Conservation (phyloP, 2,113 vertebrate genomes). For the Scomber scombrus region DNA sequence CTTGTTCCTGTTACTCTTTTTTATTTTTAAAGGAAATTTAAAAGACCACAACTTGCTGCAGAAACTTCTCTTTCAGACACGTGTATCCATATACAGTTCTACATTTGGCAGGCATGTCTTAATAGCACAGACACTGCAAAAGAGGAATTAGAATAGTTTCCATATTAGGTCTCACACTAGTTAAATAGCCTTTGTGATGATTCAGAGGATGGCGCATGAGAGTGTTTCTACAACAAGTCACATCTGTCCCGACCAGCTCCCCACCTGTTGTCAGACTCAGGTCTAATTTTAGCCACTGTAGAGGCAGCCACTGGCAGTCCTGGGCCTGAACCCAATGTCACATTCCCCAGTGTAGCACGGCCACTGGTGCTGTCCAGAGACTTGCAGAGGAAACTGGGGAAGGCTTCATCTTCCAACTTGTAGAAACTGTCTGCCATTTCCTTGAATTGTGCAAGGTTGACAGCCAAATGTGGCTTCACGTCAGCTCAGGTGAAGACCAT, state of each 20-base stretch:
- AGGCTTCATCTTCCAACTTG: conserved; percentile 90
- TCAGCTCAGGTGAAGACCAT: conserved; percentile 62
- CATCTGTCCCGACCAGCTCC: conserved; percentile 64
- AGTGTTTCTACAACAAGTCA: conserved; percentile 27
- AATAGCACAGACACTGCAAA: background rate
- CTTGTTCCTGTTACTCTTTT: background rate
- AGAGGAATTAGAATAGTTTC: background rate
- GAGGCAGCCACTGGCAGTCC: conserved; percentile 95
- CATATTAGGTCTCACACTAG: background rate
- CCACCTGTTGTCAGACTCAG: conserved; percentile 87
- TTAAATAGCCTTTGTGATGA: background rate
- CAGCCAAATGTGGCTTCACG: conserved; percentile 38
- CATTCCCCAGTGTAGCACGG: conserved; percentile 86
- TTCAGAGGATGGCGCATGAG: background rate
- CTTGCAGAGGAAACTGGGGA: conserved; percentile 89
- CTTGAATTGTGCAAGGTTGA: background rate
- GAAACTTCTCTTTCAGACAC: background rate
- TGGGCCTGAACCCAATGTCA: conserved; percentile 90
- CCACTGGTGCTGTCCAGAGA: conserved; percentile 84
- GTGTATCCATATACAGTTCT: background rate
- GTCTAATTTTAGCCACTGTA: conserved; percentile 90
- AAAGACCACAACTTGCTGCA: background rate
- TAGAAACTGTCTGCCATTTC: conserved; percentile 88
- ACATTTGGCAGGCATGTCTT: background rate
- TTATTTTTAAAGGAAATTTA: background rate